These are phyloP conservation scores for Bombus ignitus DNA, from an alignment of 1,140 invertebrate species.

Conservation along the genomic window DNA sequence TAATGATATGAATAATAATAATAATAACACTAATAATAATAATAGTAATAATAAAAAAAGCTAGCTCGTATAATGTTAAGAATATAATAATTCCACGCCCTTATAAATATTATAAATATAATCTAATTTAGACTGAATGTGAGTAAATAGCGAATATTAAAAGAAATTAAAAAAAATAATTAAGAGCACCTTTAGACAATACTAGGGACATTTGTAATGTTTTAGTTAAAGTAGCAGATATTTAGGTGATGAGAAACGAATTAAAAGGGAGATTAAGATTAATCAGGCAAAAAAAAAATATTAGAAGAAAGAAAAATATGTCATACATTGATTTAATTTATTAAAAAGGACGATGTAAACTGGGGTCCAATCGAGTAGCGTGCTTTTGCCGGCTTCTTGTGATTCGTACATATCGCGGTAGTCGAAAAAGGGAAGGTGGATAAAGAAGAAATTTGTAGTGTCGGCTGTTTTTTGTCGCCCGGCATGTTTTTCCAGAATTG, in stretches of 20 bases:
- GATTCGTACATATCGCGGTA: conserved; percentile 73
- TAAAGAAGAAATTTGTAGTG: background rate
- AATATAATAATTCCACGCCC: conserved; percentile 56
- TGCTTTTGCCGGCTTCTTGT: conserved; percentile 69
- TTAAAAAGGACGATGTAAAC: conserved; percentile 66
- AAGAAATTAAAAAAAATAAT: conserved; percentile 32
- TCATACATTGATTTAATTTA: conserved; percentile 57
- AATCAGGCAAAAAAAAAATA: conserved; percentile 20
- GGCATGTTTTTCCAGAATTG: background rate
- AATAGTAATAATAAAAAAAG: conserved; percentile 15
- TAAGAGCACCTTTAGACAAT: conserved; percentile 76
- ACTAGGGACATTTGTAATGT: conserved; percentile 67
- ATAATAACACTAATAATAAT: background rate
- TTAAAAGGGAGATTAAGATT: background rate
- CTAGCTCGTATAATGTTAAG: conserved; percentile 49
- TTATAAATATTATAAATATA: conserved; percentile 67
- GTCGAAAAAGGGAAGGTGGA: conserved; percentile 15
- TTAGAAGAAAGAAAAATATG: conserved; percentile 2
- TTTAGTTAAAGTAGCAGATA: conserved; percentile 62
- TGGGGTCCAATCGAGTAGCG: conserved; percentile 71
- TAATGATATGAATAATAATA: background rate
- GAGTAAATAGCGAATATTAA: conserved; percentile 56
- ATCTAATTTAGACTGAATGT: conserved; percentile 73
- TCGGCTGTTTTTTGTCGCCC: background rate
- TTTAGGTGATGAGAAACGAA: conserved; percentile 34